Conservation (phyloP, 1,140 invertebrate genomes). For the Coelopa frigida region DNA sequence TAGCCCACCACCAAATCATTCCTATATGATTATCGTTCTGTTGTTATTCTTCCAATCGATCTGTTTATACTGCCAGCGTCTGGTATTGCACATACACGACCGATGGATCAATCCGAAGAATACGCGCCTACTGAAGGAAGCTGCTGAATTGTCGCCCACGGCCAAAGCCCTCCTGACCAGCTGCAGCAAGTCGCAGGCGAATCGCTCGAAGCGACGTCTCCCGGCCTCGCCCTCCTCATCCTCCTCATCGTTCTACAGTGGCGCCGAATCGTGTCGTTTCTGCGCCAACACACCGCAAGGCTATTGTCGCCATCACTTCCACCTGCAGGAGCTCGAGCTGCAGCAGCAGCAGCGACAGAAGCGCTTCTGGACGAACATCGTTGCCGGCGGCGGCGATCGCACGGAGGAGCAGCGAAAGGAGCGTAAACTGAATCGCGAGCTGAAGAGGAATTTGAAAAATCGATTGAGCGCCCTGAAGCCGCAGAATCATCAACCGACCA, state of each 20-base stretch:
- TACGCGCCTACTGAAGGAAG: conserved; percentile 35
- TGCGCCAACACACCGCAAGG: conserved; percentile 42
- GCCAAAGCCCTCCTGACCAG: conserved; percentile 12
- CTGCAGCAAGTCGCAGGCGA: conserved; percentile 19
- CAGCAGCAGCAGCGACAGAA: conserved; percentile 12
- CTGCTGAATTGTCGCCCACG: conserved; percentile 36
- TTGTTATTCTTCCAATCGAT: conserved; percentile 43
- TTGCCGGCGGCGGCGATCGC: conserved; percentile 8
- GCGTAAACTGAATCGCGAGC: conserved; percentile 26
- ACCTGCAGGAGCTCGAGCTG: conserved; percentile 31
- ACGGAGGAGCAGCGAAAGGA: conserved; percentile 26
- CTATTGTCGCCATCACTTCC: conserved; percentile 40
- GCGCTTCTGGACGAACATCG: conserved; percentile 7
- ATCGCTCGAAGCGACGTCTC: too few relatives aligned
- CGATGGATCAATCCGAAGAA: conserved; percentile 39
- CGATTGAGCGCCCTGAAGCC: conserved; percentile 19
- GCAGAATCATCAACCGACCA: conserved; percentile 16
- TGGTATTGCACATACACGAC: conserved; percentile 40
- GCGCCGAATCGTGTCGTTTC: conserved; percentile 34
- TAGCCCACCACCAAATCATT: too few relatives aligned
- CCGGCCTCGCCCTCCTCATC: background rate
- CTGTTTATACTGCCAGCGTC: conserved; percentile 41
- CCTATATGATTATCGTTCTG: conserved; percentile 41
- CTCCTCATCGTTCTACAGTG: background rate
- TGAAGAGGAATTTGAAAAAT: conserved; percentile 32